These are phyloP conservation scores for Micropoecilia bifurca DNA, from an alignment of 2,797 vertebrate genomes.

Conservation along the genomic window DNA sequence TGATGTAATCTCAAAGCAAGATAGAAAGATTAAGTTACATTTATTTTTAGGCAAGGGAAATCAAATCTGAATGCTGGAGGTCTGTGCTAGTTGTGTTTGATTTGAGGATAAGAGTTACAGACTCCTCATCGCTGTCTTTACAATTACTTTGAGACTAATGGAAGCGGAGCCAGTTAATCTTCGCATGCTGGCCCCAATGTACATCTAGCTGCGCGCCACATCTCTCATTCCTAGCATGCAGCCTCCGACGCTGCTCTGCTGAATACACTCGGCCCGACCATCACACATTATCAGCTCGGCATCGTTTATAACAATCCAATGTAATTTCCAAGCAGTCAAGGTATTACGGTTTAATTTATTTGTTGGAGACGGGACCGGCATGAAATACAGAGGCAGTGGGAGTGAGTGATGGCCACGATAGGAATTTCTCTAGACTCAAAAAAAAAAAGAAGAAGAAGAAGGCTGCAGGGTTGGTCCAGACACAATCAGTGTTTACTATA, in stretches of 20 bases:
- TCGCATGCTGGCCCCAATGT: constrained; percentile 62
- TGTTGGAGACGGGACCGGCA: constrained; percentile 26
- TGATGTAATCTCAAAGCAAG: constrained; percentile 33
- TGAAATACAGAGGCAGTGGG: constrained; percentile 37
- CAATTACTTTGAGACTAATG: constrained; percentile 74
- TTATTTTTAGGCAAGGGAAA: constrained; percentile 41
- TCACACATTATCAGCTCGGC: constrained; percentile 32
- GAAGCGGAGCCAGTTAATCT: constrained; percentile 67
- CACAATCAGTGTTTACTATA: background rate
- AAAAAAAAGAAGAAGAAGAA: background rate
- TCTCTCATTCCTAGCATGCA: constrained; percentile 39
- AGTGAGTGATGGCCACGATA: constrained; percentile 53
- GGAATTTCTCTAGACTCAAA: constrained; percentile 18
- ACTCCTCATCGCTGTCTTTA: constrained; percentile 62
- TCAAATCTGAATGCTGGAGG: constrained; percentile 53
- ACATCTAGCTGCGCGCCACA: constrained; percentile 34
- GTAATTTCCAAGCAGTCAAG: constrained; percentile 49
- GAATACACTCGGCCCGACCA: constrained; percentile 32
- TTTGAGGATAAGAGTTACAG: constrained; percentile 63
- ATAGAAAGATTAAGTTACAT: constrained; percentile 32
- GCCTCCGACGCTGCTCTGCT: constrained; percentile 19
- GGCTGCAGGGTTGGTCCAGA: background rate
- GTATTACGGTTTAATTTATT: constrained; percentile 60
- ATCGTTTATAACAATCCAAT: constrained; percentile 45
- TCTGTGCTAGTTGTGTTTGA: constrained; percentile 60